Percentiles rank a stretch among this genome's conserved stretches.
phyloP scores from a whole-genome alignment of 2,888 invertebrate species.

The Drosophila infuscata region DNA sequence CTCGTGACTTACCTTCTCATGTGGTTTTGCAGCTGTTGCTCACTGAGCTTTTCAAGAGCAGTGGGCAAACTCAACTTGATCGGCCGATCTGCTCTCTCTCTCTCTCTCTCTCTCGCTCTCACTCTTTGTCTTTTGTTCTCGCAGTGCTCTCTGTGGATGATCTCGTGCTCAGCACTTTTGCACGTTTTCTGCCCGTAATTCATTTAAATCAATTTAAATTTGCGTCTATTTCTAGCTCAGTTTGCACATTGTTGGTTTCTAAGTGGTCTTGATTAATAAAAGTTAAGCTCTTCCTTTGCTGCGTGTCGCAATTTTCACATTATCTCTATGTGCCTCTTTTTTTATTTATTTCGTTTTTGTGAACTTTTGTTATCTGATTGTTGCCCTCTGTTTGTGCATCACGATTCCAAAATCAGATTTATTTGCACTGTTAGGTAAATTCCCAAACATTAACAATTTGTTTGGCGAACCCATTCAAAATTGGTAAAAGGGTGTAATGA shows the following conservation, averaged over 20 bases:
- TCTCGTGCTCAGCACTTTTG: slow-evolving; percentile 57
- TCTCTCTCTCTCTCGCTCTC: not conserved
- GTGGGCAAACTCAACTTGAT: slow-evolving; percentile 18
- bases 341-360: not conserved
- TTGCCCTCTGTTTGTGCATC: slow-evolving; percentile 30
- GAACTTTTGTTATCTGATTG: slow-evolving; percentile 14
- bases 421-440: not conserved
- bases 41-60: slow-evolving; percentile 36
- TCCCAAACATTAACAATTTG: not conserved
- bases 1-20: slow-evolving; percentile 62
- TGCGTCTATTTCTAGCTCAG: slow-evolving; percentile 59
- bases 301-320: slow-evolving; percentile 3
- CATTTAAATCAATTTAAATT: slow-evolving; percentile 75
- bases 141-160: slow-evolving; percentile 21
- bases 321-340: not conserved
- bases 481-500: not conserved
- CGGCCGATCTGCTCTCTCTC: not conserved
- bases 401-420: slow-evolving; percentile 1
- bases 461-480: not conserved
- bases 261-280: slow-evolving; percentile 72
- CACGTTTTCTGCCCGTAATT: slow-evolving; percentile 68
- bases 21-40: slow-evolving; percentile 33
- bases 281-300: slow-evolving; percentile 25
- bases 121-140: not conserved
- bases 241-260: slow-evolving; percentile 56